Evolutionary conservation across 2,797 vertebrate genomes (phyloP).

Genomic region (Karalla daura): DNA sequence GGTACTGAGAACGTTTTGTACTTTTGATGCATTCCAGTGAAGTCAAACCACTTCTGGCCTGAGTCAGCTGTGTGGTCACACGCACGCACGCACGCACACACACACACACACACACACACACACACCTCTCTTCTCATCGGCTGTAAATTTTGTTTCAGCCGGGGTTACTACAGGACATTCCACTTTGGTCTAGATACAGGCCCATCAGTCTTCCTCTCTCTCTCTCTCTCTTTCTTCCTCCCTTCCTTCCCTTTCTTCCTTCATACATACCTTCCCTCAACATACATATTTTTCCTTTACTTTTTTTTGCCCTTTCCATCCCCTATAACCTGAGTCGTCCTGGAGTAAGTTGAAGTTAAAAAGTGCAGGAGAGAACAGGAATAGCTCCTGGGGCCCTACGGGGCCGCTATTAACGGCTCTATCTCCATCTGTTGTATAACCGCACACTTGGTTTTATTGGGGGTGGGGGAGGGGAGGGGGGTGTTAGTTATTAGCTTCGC

Average conservation of each 20-base stretch:
- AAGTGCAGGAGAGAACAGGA: slow-evolving; percentile 4
- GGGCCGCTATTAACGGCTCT: neutral
- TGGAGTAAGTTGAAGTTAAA: neutral
- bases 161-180: slow-evolving; percentile 86
- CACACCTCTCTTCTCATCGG: slow-evolving; percentile 8
- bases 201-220: neutral
- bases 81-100: neutral
- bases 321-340: neutral
- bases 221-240: neutral
- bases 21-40: slow-evolving; percentile 65
- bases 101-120: neutral
- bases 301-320: neutral
- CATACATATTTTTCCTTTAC: slow-evolving; percentile 19
- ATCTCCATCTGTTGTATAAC: slow-evolving; percentile 15
- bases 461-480: too few relatives aligned
- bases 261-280: neutral
- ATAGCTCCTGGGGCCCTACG: neutral
- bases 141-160: slow-evolving; percentile 4
- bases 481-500: too few relatives aligned
- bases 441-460: neutral
- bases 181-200: slow-evolving; percentile 76
- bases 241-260: neutral
- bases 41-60: slow-evolving; percentile 61
- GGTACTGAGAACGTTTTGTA: slow-evolving; percentile 49
- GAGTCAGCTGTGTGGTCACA: slow-evolving; percentile 45